Evolutionary conservation across 92 coral and sea anemone species (phyloP).

Genomic region (Actinostola sp.): DNA sequence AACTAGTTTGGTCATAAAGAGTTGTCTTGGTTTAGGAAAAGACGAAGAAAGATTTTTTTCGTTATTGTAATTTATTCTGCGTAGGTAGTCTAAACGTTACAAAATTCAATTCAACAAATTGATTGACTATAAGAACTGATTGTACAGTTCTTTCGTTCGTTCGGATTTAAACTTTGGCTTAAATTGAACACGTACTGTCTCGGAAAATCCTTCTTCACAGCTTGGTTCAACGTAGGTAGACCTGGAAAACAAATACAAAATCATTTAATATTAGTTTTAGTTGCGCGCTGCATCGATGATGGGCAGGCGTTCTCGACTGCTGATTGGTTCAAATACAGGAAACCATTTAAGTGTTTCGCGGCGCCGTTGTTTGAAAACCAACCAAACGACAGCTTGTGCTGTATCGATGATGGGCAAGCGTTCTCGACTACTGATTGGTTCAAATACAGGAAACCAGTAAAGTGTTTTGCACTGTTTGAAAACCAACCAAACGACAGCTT

Average conservation of each 20-base stretch:
- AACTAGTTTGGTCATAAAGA: too few relatives aligned
- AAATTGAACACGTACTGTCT: conserved; percentile 78
- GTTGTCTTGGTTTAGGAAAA: too few relatives aligned
- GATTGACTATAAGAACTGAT: conserved; percentile 60
- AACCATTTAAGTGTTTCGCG: too few relatives aligned
- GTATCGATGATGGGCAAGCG: not conserved
- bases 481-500: too few relatives aligned
- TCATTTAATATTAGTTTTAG: too few relatives aligned
- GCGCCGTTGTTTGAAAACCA: too few relatives aligned
- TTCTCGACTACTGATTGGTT: not conserved
- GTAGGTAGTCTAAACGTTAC: not conserved
- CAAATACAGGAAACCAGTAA: not conserved
- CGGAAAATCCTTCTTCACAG: conserved; percentile 80
- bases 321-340: conserved; percentile 4
- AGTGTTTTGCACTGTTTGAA: too few relatives aligned
- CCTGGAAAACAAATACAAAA: conserved; percentile 40
- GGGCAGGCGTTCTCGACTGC: not conserved
- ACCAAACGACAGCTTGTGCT: too few relatives aligned
- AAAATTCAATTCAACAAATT: too few relatives aligned
- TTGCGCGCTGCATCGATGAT: not conserved
- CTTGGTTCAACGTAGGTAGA: conserved; percentile 79
- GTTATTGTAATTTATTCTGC: not conserved
- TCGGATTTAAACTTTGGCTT: conserved; percentile 72
- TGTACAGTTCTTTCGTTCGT: conserved; percentile 62
- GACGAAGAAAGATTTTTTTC: too few relatives aligned